A percentile compares a stretch with the other conserved stretches of the same genome.
phyloP scores from a whole-genome alignment of 2,888 invertebrate genomes.

The Ischnus inquisitorius region DNA sequence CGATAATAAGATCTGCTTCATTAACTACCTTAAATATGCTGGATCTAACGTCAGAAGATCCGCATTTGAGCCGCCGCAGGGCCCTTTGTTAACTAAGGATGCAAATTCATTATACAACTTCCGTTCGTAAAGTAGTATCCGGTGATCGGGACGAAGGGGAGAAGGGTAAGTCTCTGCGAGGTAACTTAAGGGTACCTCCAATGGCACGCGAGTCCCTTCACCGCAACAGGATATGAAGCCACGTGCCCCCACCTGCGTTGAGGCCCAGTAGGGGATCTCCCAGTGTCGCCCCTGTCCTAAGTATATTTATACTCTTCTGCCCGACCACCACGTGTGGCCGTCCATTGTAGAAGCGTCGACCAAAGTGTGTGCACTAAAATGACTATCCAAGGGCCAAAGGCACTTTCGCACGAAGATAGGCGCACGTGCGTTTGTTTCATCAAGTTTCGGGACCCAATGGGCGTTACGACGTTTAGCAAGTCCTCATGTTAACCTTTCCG shows the following conservation, averaged over 20 bases:
- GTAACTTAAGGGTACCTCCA: not conserved
- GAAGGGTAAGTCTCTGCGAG: not conserved
- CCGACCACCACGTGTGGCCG: slow-evolving; percentile 51
- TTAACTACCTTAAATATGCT: not conserved
- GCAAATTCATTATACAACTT: slow-evolving; percentile 13
- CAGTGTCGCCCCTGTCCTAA: not conserved
- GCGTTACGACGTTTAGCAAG: slow-evolving; percentile 15
- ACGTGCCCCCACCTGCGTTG: slow-evolving; percentile 61
- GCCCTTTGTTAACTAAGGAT: not conserved
- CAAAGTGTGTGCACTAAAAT: not conserved
- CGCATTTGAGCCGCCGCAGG: not conserved
- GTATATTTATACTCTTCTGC: slow-evolving; percentile 54
- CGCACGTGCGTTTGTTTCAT: slow-evolving; percentile 7
- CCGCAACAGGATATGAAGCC: slow-evolving; percentile 49
- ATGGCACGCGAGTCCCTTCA: slow-evolving; percentile 51
- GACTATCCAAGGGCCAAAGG: not conserved
- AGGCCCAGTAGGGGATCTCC: slow-evolving; percentile 41
- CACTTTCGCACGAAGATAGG: not conserved
- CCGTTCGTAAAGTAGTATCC: slow-evolving; percentile 23
- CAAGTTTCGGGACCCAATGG: not conserved
- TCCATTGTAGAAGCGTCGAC: not conserved
- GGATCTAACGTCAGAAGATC: not conserved
- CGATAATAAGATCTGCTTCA: not conserved
- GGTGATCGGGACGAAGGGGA: no score
- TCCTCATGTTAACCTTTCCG: not conserved